Percentiles rank a stretch among this genome's conserved stretches.
These are phyloP conservation scores for Rousettus leschenaultii DNA, from an alignment of 2,113 vertebrate genomes.

Conservation along the genomic window DNA sequence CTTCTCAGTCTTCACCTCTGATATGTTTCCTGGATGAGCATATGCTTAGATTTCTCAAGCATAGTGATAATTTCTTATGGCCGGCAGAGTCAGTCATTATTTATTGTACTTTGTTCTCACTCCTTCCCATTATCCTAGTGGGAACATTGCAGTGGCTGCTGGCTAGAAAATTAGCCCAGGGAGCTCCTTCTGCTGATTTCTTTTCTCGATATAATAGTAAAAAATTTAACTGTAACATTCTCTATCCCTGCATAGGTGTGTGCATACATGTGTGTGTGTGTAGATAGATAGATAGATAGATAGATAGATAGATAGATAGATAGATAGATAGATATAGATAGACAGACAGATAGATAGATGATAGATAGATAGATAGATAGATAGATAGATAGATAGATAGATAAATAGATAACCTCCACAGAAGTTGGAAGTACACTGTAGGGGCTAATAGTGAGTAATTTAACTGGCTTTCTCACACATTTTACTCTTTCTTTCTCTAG, in stretches of 20 bases:
- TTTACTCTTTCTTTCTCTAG: slow-evolving; percentile 77
- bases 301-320: no score
- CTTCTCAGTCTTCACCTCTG: slow-evolving; percentile 13
- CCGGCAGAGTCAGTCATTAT: slow-evolving; percentile 82
- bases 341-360: neutral
- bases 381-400: slow-evolving; percentile 53
- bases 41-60: slow-evolving; percentile 81
- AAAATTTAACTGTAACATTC: slow-evolving; percentile 83
- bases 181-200: slow-evolving; percentile 83
- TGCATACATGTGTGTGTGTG: neutral
- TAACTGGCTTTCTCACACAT: slow-evolving; percentile 75
- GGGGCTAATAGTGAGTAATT: slow-evolving; percentile 84
- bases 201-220: slow-evolving; percentile 85
- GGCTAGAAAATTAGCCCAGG: slow-evolving; percentile 85
- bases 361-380: no score
- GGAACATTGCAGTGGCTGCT: slow-evolving; percentile 81
- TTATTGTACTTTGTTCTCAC: slow-evolving; percentile 83
- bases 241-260: slow-evolving; percentile 38
- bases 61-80: slow-evolving; percentile 82
- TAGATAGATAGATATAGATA: slow-evolving; percentile 52
- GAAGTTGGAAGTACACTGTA: slow-evolving; percentile 80
- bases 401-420: neutral
- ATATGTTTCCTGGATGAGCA: slow-evolving; percentile 59
- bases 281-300: no score
- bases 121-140: slow-evolving; percentile 80